Base-by-base conservation (phyloP, 2,888 invertebrate species). In the Bruchidius siliquastri region DNA sequence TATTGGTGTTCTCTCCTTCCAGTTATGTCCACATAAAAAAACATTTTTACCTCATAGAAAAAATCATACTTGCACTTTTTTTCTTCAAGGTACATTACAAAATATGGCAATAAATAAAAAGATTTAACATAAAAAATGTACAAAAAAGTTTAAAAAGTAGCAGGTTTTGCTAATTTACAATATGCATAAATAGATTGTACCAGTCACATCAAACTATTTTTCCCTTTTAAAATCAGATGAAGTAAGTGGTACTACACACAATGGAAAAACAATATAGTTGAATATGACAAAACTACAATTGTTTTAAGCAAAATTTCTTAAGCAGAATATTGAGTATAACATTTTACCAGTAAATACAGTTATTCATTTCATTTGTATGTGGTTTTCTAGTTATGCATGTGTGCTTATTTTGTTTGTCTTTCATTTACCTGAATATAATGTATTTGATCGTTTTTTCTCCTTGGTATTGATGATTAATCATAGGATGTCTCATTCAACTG, bases 1-100 rank as follows among this genome's bases (percentile, higher is more conserved):
- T 75, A 74, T 79, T 79, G 78, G 78, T 79, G 79, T 78, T 77
- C 77, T 74, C 74, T 76, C 77, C 78, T 76, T 78, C 72, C 32
- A 71, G 70, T 49, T 49, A 8, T 49, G 49, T 49, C 49, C 71
- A 72, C 68, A 75, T 69, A 72, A 69, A 21, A 72, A 67, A 74
- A 70, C 20, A 73, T 32, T 21, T 26, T 32, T 71, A 71, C 69
- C 71, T n/a, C 21, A 71, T n/a, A 69, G 68, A 22, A 49, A 72
- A 70, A 68, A 49, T 49, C 49, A 49, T 49, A 49, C 49, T 4
- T 2, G 22, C 70, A 21, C 72, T 74, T 68, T 74, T 71, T 70
- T 68, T 70, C 69, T 68, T 69, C 21, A 72, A 68, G 66, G 72
- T 74, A 72, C 70, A 49, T 26, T 69, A 26, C 70, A 71, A 75